Percentiles rank a stretch among this genome's conserved stretches.
phyloP scores from a whole-genome alignment of 2,113 vertebrate genomes.

The Semnopithecus entellus region DNA sequence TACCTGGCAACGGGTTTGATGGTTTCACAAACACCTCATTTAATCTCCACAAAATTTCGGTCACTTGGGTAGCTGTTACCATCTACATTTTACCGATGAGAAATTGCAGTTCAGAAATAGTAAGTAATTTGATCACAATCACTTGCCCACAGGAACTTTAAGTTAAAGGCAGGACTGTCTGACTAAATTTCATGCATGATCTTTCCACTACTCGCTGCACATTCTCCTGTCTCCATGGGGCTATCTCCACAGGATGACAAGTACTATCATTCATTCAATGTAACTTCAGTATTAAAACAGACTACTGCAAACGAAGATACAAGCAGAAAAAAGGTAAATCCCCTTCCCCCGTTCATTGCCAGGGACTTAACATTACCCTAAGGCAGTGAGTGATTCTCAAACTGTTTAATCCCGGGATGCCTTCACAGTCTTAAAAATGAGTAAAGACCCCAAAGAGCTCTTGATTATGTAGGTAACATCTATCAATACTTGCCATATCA shows the following conservation, averaged over 20 bases:
- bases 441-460: neutral
- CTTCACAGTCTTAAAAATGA: slow-evolving; percentile 17
- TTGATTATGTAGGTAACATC: neutral
- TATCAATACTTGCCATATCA: neutral
- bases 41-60: neutral
- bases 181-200: neutral
- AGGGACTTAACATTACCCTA: neutral
- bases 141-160: neutral
- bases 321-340: neutral
- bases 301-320: neutral
- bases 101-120: neutral
- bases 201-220: neutral
- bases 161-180: neutral
- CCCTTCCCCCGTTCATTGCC: neutral
- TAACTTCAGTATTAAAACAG: neutral
- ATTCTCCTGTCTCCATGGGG: neutral
- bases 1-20: neutral
- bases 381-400: neutral
- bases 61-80: neutral
- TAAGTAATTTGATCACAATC: neutral
- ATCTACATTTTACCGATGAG: neutral
- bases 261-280: neutral
- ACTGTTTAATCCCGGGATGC: neutral
- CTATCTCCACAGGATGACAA: neutral
- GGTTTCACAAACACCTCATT: neutral